phyloP scores from a whole-genome alignment of 2,113 vertebrate species.

The Cepphus grylle region DNA sequence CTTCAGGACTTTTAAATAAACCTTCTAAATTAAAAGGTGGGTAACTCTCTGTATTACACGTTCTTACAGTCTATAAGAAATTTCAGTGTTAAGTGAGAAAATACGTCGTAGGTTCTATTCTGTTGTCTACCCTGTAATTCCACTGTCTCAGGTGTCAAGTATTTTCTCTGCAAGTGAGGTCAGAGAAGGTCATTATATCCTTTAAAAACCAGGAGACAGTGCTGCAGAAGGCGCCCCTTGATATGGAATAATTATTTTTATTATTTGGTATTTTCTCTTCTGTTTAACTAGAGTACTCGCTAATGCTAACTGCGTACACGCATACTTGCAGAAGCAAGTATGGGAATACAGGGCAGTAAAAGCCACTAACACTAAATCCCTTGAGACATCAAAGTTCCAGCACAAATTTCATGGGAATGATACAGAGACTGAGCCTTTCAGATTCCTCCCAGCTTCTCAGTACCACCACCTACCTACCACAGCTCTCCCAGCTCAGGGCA shows the following conservation, averaged over 20 bases:
- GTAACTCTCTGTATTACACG: neutral
- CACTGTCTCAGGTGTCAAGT: neutral
- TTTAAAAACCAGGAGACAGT: neutral
- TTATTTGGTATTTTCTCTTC: neutral
- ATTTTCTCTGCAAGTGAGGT: neutral
- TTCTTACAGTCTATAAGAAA: neutral
- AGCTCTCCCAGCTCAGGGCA: neutral
- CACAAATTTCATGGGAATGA: neutral
- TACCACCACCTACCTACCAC: neutral
- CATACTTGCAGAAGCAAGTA: neutral
- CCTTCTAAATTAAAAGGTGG: neutral
- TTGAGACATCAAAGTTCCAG: neutral
- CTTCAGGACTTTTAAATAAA: neutral
- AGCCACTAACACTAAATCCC: neutral
- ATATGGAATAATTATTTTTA: neutral
- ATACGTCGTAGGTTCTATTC: neutral
- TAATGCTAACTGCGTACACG: neutral
- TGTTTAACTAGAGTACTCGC: neutral
- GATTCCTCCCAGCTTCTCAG: neutral
- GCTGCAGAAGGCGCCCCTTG: neutral
- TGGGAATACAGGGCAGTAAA: neutral
- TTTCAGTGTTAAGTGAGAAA: neutral
- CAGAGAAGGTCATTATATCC: neutral
- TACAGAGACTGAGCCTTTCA: neutral
- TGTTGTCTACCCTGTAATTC: neutral